Percentiles rank a stretch among this genome's conserved stretches.
Conservation (phyloP, 2,888 invertebrate species). For the Dyspetes luteomarginatus region DNA sequence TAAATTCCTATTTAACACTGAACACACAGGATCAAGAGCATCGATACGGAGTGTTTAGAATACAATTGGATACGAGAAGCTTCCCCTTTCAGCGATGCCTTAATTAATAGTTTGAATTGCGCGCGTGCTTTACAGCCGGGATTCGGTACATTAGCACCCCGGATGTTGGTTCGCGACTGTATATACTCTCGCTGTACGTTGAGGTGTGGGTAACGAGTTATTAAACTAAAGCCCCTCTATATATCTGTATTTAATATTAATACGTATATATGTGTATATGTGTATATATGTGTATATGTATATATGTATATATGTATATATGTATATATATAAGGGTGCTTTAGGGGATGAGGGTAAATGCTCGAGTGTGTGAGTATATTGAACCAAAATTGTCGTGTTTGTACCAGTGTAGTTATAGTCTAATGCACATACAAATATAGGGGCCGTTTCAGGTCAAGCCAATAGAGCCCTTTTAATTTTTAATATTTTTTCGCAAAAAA, state of each 20-base stretch:
- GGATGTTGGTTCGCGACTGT: conserved; percentile 11
- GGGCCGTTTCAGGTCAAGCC: too few species aligned
- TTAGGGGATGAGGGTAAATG: not conserved
- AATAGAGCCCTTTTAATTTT: too few species aligned
- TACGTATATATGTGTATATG: not conserved
- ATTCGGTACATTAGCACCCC: conserved; percentile 65
- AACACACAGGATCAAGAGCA: not conserved
- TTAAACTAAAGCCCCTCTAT: conserved; percentile 74
- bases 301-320: not conserved
- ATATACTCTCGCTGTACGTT: too few species aligned
- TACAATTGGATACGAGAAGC: conserved; percentile 16
- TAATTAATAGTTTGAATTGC: conserved; percentile 58
- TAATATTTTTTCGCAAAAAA: too few species aligned
- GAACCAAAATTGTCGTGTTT: not conserved
- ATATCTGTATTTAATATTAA: not conserved
- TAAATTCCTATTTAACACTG: not conserved
- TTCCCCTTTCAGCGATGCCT: not conserved
- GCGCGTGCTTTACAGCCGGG: conserved; percentile 51
- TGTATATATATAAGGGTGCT: not conserved
- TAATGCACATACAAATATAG: not conserved
- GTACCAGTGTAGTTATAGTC: not conserved
- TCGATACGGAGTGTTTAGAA: not conserved
- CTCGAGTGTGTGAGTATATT: not conserved
- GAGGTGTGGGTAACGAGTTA: conserved; percentile 69
- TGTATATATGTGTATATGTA: conserved; percentile 38